Evolutionary conservation across 1,140 invertebrate genomes (phyloP), one percentile per base, ranked within the genome.

Genomic region (Asbolus verrucosus): DNA sequence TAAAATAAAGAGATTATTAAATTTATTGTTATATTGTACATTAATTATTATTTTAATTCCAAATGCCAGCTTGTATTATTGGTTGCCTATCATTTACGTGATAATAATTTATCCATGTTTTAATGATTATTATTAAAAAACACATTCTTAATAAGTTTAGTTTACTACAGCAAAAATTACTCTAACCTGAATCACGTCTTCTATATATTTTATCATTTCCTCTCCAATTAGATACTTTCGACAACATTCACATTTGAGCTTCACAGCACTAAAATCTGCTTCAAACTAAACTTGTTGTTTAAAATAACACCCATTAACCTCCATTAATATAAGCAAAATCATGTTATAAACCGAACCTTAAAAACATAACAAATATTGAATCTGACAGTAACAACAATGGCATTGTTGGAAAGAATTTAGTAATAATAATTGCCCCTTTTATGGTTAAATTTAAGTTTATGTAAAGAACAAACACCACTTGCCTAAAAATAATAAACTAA

Each of bases 111-210:
- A n/a, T n/a, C n/a, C n/a, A n/a, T n/a, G n/a, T n/a, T n/a, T n/a
- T n/a, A n/a, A n/a, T n/a, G n/a, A n/a, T n/a, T n/a, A n/a, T n/a
- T n/a, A n/a, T n/a, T n/a, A n/a, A n/a, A n/a, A n/a, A n/a, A n/a
- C n/a, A n/a, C n/a, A n/a, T n/a, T n/a, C n/a, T n/a, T n/a, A n/a
- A n/a, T n/a, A n/a, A n/a, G n/a, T n/a, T n/a, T n/a, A n/a, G n/a
- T n/a, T n/a, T n/a, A n/a, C n/a, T n/a, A n/a, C n/a, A n/a, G n/a
- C n/a, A 27, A 8, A 27, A 27, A 4, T 8, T 27, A 8, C 8
- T 54, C 43, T 11, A 36, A 54, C 46, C 46, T 54, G 46, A 54
- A 54, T 24, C 21, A 54, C 46, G 27, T 54, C 46, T 6, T 54
- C 19, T 3, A 54, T 54, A 13, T 54, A 54, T 15, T 54, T 54